Evolutionary conservation across 2,797 vertebrate species (phyloP).

Genomic region (Xyrichtys novacula): DNA sequence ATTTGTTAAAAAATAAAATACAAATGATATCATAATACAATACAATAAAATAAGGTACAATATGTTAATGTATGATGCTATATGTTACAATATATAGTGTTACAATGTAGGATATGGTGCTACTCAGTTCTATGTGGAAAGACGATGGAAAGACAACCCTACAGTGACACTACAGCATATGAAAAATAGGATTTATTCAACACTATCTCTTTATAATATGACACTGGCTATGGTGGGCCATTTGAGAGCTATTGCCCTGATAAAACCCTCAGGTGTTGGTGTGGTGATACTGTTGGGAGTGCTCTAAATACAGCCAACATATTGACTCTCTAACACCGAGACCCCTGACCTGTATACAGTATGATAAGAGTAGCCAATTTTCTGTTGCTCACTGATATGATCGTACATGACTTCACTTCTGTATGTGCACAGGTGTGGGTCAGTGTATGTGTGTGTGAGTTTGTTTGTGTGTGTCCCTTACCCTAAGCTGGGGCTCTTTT

Average conservation of each 20-base stretch:
- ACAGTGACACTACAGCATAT: too few relatives aligned
- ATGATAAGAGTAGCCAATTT: slow-evolving; percentile 34
- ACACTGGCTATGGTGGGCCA: background rate
- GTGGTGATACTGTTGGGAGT: background rate
- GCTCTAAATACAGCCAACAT: slow-evolving; percentile 24
- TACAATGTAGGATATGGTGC: too few relatives aligned
- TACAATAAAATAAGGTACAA: too few relatives aligned
- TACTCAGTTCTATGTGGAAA: too few relatives aligned
- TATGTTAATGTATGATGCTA: too few relatives aligned
- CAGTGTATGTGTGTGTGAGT: slow-evolving; percentile 31
- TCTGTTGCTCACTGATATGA: slow-evolving; percentile 37
- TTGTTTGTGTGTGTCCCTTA: slow-evolving; percentile 20
- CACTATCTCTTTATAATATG: background rate
- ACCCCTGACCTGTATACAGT: slow-evolving; percentile 13
- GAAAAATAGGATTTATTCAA: too few relatives aligned
- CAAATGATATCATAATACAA: too few relatives aligned
- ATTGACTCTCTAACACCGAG: slow-evolving; percentile 6
- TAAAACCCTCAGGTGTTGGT: background rate
- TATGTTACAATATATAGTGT: too few relatives aligned
- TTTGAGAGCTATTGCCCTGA: slow-evolving; percentile 11
- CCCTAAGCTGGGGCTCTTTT: slow-evolving; percentile 17
- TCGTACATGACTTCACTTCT: slow-evolving; percentile 16
- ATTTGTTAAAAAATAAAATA: too few relatives aligned
- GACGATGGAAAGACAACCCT: too few relatives aligned
- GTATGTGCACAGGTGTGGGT: slow-evolving; percentile 24